Conservation (phyloP, 2,888 invertebrate species). For the Chymomyza fuscimana region DNA sequence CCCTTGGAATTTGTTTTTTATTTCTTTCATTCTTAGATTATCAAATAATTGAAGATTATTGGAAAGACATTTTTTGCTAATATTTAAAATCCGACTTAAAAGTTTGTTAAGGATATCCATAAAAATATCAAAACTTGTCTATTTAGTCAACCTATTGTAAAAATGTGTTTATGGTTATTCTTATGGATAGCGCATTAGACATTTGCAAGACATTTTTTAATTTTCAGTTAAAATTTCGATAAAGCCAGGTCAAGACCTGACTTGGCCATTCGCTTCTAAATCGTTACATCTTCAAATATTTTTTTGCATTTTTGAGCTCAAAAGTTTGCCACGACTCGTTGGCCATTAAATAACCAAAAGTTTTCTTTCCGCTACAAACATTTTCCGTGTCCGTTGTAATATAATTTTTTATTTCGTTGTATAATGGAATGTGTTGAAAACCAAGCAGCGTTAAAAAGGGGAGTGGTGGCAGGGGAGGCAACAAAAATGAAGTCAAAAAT, state of each 20-base stretch:
- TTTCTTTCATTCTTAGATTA: too few species aligned
- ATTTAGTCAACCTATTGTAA: too few species aligned
- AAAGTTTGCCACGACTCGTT: background rate
- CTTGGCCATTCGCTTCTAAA: background rate
- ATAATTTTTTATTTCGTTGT: constrained; percentile 11
- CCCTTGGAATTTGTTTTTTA: too few species aligned
- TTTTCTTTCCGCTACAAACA: constrained; percentile 1
- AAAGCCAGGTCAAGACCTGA: too few species aligned
- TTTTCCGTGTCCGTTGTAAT: background rate
- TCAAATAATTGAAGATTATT: too few species aligned
- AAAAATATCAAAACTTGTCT: too few species aligned
- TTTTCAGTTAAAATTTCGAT: background rate
- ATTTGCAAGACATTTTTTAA: background rate
- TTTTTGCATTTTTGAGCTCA: background rate
- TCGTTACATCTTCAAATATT: background rate
- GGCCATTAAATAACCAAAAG: background rate
- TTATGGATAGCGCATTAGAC: too few species aligned
- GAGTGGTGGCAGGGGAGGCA: constrained; percentile 4
- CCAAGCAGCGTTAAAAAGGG: constrained; percentile 31
- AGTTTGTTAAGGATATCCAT: too few species aligned
- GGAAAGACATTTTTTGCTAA: too few species aligned
- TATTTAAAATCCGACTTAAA: too few species aligned
- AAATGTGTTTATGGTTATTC: too few species aligned
- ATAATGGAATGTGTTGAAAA: constrained; percentile 27
- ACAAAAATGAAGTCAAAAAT: constrained; percentile 38